Evolutionary conservation across 1,140 invertebrate genomes (phyloP).

Genomic region (Maniola jurtina): DNA sequence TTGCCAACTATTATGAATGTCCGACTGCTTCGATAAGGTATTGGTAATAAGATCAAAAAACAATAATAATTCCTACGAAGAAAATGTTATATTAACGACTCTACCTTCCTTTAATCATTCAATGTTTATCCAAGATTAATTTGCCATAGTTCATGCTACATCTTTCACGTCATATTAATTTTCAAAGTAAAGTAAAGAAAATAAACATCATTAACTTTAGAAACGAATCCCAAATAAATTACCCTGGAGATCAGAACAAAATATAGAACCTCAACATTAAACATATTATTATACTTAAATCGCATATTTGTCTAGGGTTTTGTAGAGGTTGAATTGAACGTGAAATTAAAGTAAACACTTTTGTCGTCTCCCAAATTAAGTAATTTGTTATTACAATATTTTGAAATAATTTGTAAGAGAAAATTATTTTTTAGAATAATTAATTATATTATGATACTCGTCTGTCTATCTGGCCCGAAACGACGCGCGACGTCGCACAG

Average conservation of each 20-base stretch:
- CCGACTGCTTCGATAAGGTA: no score
- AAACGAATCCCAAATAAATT: conserved; percentile 7
- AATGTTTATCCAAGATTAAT: background rate
- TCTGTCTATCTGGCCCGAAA: no score
- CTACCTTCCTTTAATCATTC: background rate
- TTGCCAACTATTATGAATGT: no score
- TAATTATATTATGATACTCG: no score
- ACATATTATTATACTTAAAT: conserved; percentile 6
- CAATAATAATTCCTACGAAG: no score
- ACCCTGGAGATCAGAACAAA: background rate
- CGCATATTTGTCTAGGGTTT: conserved; percentile 5
- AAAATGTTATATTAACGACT: no score
- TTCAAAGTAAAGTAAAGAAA: conserved; percentile 1
- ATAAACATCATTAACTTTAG: conserved; percentile 9
- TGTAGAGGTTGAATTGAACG: background rate
- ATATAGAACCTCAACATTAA: conserved; percentile 2
- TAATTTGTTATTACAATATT: no score
- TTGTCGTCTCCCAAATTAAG: background rate
- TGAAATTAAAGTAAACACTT: background rate
- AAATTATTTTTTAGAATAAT: no score
- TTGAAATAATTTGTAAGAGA: no score
- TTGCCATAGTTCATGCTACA: background rate
- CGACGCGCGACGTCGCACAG: no score
- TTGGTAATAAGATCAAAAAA: no score
- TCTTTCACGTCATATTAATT: background rate